Evolutionary conservation across 2,888 invertebrate genomes (phyloP).

Genomic region (Camponotus fellah): DNA sequence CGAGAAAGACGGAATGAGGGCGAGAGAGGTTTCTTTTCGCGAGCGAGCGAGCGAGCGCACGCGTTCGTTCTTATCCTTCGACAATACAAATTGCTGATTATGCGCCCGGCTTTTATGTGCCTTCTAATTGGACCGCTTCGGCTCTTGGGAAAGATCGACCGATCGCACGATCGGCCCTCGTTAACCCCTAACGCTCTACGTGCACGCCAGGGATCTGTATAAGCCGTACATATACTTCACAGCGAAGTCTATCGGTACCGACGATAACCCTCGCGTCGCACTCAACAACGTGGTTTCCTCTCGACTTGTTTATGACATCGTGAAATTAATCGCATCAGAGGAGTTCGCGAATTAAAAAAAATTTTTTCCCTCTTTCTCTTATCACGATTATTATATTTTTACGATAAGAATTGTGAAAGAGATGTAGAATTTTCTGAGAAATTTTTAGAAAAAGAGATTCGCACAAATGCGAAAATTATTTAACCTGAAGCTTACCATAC

Average conservation of each 20-base stretch:
- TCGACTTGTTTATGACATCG: slow-evolving; percentile 19
- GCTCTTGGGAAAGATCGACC: slow-evolving; percentile 81
- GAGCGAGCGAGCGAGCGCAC: slow-evolving; percentile 37
- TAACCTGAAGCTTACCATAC: not conserved
- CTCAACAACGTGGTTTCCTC: slow-evolving; percentile 39
- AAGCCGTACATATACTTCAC: slow-evolving; percentile 36
- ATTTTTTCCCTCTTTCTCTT: not conserved
- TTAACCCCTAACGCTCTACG: slow-evolving; percentile 79
- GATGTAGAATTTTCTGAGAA: too few species aligned
- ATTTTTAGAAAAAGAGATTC: not conserved
- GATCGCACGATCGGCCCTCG: slow-evolving; percentile 81
- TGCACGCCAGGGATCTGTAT: slow-evolving; percentile 70
- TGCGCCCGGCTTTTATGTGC: slow-evolving; percentile 79
- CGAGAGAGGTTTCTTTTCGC: slow-evolving; percentile 32
- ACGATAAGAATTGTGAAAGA: not conserved
- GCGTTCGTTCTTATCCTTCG: slow-evolving; percentile 68
- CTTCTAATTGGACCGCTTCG: slow-evolving; percentile 82
- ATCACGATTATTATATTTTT: not conserved
- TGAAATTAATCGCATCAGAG: not conserved
- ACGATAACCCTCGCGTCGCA: slow-evolving; percentile 56
- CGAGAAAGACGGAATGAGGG: slow-evolving; percentile 14
- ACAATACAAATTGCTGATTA: slow-evolving; percentile 83
- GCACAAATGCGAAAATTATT: not conserved
- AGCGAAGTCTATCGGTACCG: slow-evolving; percentile 34
- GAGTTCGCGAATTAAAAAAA: not conserved